Conservation (phyloP, 1,140 invertebrate species). For the Nylanderia fulva region DNA sequence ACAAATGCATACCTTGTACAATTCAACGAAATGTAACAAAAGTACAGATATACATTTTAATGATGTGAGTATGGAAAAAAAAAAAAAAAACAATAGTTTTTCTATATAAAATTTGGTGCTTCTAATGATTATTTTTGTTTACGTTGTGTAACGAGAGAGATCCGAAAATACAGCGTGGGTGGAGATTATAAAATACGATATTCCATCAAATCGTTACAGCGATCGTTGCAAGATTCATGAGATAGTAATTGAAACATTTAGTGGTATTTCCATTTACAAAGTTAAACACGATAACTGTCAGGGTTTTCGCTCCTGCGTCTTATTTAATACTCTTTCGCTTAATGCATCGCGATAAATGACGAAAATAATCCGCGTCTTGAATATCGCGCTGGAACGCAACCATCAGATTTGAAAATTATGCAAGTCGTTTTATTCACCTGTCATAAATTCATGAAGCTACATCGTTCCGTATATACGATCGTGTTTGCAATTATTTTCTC, state of each 20-base stretch:
- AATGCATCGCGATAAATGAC: conserved; percentile 39
- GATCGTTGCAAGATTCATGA: background rate
- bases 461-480: background rate
- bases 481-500: background rate
- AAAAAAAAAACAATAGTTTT: background rate
- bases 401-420: conserved; percentile 37
- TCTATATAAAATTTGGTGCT: background rate
- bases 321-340: conserved; percentile 43
- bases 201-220: background rate
- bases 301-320: conserved; percentile 23
- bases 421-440: background rate
- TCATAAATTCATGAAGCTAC: background rate
- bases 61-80: no score
- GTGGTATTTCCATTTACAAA: conserved; percentile 34
- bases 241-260: conserved; percentile 37
- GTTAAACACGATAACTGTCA: conserved; percentile 1
- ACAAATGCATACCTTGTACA: background rate
- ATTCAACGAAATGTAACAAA: background rate
- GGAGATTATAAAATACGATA: background rate
- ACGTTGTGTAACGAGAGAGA: background rate
- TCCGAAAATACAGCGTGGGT: background rate
- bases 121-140: background rate
- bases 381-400: background rate
- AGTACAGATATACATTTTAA: background rate
- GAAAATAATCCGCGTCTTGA: conserved; percentile 33